Percentiles rank a stretch among this genome's conserved stretches.
These are phyloP conservation scores for Cephus runcator DNA, from an alignment of 2,888 invertebrate species.

Conservation along the genomic window DNA sequence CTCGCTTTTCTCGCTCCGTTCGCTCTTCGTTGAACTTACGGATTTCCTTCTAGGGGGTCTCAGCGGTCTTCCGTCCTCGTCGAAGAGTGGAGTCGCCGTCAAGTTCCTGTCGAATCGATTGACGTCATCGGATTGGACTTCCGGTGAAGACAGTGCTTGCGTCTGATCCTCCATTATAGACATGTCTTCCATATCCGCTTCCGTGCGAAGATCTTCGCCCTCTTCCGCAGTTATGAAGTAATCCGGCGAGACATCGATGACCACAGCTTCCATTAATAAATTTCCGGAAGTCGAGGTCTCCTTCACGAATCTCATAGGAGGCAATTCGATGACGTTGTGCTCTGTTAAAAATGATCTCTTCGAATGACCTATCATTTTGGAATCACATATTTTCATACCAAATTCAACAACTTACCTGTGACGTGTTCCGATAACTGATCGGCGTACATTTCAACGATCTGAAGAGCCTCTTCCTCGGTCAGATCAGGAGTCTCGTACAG, in stretches of 20 bases:
- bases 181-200: slow-evolving; percentile 87
- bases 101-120: slow-evolving; percentile 19
- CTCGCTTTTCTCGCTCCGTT: slow-evolving; percentile 61
- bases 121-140: slow-evolving; percentile 44
- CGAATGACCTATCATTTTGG: not conserved
- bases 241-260: slow-evolving; percentile 89
- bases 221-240: slow-evolving; percentile 83
- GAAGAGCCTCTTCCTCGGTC: slow-evolving; percentile 90
- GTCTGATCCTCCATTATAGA: slow-evolving; percentile 82
- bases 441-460: slow-evolving; percentile 94
- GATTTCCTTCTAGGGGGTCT: slow-evolving; percentile 75
- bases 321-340: slow-evolving; percentile 87
- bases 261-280: slow-evolving; percentile 89
- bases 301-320: slow-evolving; percentile 87
- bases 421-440: slow-evolving; percentile 92
- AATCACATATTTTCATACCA: not conserved
- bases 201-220: slow-evolving; percentile 86
- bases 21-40: slow-evolving; percentile 65
- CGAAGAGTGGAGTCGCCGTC: slow-evolving; percentile 63
- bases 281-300: slow-evolving; percentile 91
- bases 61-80: slow-evolving; percentile 70
- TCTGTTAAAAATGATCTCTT: slow-evolving; percentile 64
- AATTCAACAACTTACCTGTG: slow-evolving; percentile 65
- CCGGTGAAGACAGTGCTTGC: slow-evolving; percentile 67
- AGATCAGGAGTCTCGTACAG: slow-evolving; percentile 92